Evolutionary conservation across 2,797 vertebrate species (phyloP).

Genomic region (Melanotaenia parkinsoni): DNA sequence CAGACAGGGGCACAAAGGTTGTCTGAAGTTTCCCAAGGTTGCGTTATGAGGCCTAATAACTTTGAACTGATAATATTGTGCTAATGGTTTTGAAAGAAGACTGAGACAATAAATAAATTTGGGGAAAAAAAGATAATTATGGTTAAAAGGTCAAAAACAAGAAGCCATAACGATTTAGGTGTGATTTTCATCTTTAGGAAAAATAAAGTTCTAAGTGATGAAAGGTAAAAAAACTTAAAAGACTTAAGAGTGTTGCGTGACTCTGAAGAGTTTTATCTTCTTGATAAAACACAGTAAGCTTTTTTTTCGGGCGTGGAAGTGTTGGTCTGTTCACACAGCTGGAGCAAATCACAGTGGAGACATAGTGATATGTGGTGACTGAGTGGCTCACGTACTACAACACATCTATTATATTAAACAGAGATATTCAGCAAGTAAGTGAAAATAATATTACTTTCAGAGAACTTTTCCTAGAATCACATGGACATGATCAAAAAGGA

Average conservation of each 20-base stretch:
- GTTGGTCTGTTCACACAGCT: conserved; percentile 72
- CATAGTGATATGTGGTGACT: conserved; percentile 43
- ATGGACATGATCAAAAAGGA: conserved; percentile 35
- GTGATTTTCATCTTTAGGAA: conserved; percentile 51
- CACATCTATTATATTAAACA: conserved; percentile 56
- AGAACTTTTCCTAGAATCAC: conserved; percentile 40
- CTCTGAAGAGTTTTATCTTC: conserved; percentile 44
- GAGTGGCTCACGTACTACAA: conserved; percentile 70
- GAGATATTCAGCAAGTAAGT: conserved; percentile 57
- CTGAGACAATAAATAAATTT: conserved; percentile 69
- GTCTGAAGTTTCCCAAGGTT: conserved; percentile 52
- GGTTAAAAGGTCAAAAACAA: conserved; percentile 50
- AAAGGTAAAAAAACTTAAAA: conserved; percentile 42
- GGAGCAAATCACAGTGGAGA: conserved; percentile 64
- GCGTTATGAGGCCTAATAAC: conserved; percentile 53
- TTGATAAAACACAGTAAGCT: conserved; percentile 69
- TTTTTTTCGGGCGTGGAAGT: conserved; percentile 55
- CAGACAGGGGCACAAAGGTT: conserved; percentile 46
- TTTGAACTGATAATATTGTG: conserved; percentile 73
- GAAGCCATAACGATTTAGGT: conserved; percentile 24
- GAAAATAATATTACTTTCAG: conserved; percentile 40
- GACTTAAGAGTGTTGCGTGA: conserved; percentile 1
- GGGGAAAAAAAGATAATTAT: conserved; percentile 51
- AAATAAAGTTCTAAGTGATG: conserved; percentile 46
- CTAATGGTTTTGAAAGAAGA: conserved; percentile 59